Evolutionary conservation across 2,888 invertebrate species (phyloP).

Genomic region (Platycnemis pennipes): DNA sequence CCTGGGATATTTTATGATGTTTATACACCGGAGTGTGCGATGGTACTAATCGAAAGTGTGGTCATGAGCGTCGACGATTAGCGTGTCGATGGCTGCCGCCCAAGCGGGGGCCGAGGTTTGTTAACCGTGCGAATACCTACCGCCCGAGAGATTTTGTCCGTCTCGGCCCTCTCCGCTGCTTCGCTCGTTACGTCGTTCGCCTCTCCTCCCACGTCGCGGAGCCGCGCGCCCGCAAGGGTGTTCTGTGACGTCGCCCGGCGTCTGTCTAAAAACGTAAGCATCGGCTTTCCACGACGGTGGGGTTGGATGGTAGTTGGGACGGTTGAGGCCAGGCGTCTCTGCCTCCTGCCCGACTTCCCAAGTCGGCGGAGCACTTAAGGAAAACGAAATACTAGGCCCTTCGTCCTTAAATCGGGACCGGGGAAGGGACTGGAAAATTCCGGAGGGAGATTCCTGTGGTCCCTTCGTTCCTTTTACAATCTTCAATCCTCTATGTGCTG

Average conservation of each 20-base stretch:
- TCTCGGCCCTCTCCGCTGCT: neutral
- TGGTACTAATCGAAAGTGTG: too few species aligned
- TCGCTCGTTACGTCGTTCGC: neutral
- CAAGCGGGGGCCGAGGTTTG: too few species aligned
- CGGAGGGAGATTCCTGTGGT: neutral
- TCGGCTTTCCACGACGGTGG: neutral
- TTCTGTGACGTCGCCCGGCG: neutral
- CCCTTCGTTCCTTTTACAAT: neutral
- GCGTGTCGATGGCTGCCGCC: too few species aligned
- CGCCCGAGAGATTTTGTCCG: too few species aligned
- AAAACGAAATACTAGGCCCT: neutral
- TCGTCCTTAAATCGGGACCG: neutral
- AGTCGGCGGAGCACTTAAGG: neutral
- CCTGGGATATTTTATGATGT: too few species aligned
- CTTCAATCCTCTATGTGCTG: too few species aligned
- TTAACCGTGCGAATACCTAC: too few species aligned
- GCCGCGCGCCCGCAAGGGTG: neutral
- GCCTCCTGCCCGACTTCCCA: neutral
- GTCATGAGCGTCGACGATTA: too few species aligned
- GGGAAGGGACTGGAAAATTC: neutral
- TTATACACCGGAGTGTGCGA: too few species aligned
- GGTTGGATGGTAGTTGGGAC: constrained; percentile 28
- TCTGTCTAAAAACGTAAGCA: neutral
- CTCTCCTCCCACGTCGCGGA: neutral
- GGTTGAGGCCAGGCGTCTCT: constrained; percentile 26